Conservation (phyloP, 2,888 invertebrate species). For the Bellardia pandia region DNA sequence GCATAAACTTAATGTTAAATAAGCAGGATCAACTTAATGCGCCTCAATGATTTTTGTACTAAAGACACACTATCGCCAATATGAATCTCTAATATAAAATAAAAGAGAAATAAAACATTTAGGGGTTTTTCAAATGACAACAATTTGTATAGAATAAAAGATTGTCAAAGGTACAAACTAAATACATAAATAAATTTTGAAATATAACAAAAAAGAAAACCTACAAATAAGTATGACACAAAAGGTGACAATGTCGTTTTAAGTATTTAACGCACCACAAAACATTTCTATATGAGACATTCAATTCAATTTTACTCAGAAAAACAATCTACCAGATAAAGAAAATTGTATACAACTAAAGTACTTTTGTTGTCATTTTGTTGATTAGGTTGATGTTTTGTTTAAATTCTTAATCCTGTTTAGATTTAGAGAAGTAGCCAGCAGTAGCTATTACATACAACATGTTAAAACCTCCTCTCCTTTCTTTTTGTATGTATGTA, state of each 20-base stretch:
- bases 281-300: slow-evolving; percentile 45
- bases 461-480: slow-evolving; percentile 23
- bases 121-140: slow-evolving; percentile 48
- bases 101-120: slow-evolving; percentile 54
- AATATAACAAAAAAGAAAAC: slow-evolving; percentile 3
- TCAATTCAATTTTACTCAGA: slow-evolving; percentile 24
- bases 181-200: slow-evolving; percentile 24
- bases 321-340: background rate
- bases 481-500: background rate
- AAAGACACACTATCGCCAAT: slow-evolving; percentile 26
- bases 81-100: slow-evolving; percentile 38
- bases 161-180: slow-evolving; percentile 24
- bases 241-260: slow-evolving; percentile 73
- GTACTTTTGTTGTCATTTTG: slow-evolving; percentile 56
- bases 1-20: slow-evolving; percentile 67
- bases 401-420: slow-evolving; percentile 65
- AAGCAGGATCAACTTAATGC: slow-evolving; percentile 73
- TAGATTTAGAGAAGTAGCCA: slow-evolving; percentile 27
- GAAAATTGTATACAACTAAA: slow-evolving; percentile 31
- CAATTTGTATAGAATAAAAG: slow-evolving; percentile 54
- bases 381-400: slow-evolving; percentile 61
- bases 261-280: slow-evolving; percentile 72
- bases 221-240: slow-evolving; percentile 54
- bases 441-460: background rate
- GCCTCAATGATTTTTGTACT: slow-evolving; percentile 59